Evolutionary conservation across 2,888 invertebrate species (phyloP), one percentile per base, ranked within the genome.

Genomic region (Pollenia angustigena): DNA sequence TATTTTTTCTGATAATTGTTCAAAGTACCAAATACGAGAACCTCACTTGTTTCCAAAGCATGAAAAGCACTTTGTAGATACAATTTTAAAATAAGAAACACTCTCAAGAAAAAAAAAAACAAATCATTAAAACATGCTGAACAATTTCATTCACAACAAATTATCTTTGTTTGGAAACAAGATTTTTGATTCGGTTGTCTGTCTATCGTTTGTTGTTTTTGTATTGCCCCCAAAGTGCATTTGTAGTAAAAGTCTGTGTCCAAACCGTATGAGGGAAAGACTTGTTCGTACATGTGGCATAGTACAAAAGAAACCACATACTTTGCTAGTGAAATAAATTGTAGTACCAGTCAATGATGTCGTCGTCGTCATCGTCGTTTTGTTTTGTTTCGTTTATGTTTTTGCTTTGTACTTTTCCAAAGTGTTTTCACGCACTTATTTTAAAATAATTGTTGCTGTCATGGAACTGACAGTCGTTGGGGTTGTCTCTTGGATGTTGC

Each of bases 391-490:
- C 4, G 48, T 58, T 68, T 9, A 40, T 50, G 48, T 54, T 50
- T 23, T 14, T 50, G 42, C 50, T 60, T 23, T 68, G 58, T 68
- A 60, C 42, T 60, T 44, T 71, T 71, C 16, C 71, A 48, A 75
- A 68, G 75, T 75, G 58, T 52, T 58, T 81, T 74, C 42, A 81
- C 58, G 74, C 74, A 81, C 66, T 81, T 66, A 56, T 72, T 74
- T 72, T 50, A 18, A 66, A 56, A 54, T 44, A 68, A 46, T 80
- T 71, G 56, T 56, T 68, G 68, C 68, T 78, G 71, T 62, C 52
- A 54, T 52, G 52, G 46, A 54, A 71, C 80, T 71, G 52, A 60
- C 44, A 69, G 11, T 40, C 16, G 62, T 62, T 62, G 58, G 32
- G 50, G 11, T 14, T 56, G 50, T n/a, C 64, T 62, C 11, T 62